Percentiles rank a stretch among this genome's conserved stretches.
Evolutionary conservation across 2,888 invertebrate species (phyloP).

Genomic region (Pollenia griseotomentosa): DNA sequence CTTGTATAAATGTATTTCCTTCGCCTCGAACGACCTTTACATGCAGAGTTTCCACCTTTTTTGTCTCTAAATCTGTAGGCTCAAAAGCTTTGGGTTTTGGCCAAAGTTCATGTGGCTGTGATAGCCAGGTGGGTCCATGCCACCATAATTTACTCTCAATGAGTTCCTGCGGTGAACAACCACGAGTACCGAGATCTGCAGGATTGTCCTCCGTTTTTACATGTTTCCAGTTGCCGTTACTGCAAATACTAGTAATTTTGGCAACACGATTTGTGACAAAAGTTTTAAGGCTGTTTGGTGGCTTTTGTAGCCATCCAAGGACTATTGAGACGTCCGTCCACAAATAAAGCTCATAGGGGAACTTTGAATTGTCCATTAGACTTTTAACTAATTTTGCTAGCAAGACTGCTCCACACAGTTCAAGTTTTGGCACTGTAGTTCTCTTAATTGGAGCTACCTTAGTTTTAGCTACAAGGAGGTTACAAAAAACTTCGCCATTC

Average conservation of each 20-base stretch:
- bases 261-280: constrained; percentile 29
- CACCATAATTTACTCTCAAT: constrained; percentile 30
- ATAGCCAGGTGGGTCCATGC: constrained; percentile 24
- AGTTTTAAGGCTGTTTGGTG: constrained; percentile 7
- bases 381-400: constrained; percentile 3
- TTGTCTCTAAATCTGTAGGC: not conserved
- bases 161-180: constrained; percentile 9
- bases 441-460: too few species aligned
- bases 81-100: constrained; percentile 8
- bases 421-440: too few species aligned
- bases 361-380: not conserved
- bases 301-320: not conserved
- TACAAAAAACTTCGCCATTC: not conserved
- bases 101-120: not conserved
- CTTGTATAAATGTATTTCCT: not conserved
- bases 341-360: not conserved
- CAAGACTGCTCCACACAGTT: not conserved
- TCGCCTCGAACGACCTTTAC: not conserved
- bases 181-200: constrained; percentile 37
- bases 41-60: not conserved
- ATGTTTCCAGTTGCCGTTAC: constrained; percentile 7
- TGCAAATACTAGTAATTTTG: not conserved
- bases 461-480: not conserved
- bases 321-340: not conserved
- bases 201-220: constrained; percentile 6